Evolutionary conservation across 2,888 invertebrate genomes (phyloP).

Genomic region (Cinara cedri): DNA sequence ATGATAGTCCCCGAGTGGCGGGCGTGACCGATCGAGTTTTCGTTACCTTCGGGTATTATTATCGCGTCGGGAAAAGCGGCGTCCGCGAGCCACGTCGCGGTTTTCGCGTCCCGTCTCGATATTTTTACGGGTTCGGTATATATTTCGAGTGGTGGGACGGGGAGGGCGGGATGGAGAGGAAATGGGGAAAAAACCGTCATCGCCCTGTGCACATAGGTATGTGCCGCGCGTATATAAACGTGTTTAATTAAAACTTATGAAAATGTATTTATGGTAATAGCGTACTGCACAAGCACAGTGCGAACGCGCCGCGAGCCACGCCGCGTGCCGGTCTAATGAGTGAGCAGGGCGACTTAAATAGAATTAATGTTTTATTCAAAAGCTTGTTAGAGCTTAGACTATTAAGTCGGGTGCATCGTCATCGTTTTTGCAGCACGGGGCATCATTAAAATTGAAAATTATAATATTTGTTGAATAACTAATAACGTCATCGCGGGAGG

Average conservation of each 20-base stretch:
- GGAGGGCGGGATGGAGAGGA: no score
- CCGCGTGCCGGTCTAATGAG: conserved; percentile 35
- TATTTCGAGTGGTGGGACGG: no score
- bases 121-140: no score
- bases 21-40: no score
- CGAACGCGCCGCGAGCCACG: background rate
- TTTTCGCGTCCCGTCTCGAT: no score
- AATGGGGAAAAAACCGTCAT: background rate
- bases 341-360: conserved; percentile 38
- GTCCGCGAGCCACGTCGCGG: no score
- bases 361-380: conserved; percentile 55
- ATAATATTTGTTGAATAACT: conserved; percentile 52
- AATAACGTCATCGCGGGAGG: background rate
- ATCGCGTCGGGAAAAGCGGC: no score
- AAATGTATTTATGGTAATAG: conserved; percentile 56
- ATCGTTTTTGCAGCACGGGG: conserved; percentile 34
- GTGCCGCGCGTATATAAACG: conserved; percentile 34
- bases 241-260: conserved; percentile 57
- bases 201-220: background rate
- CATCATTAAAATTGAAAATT: conserved; percentile 55
- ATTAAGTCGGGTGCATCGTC: conserved; percentile 48
- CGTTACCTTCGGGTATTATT: no score
- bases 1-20: no score
- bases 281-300: background rate
- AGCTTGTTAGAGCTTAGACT: conserved; percentile 49